A percentile compares a stretch with the other conserved stretches of the same genome.
These are phyloP conservation scores for Stratiolaelaps scimitus DNA, from an alignment of 1,140 invertebrate species.

Conservation along the genomic window DNA sequence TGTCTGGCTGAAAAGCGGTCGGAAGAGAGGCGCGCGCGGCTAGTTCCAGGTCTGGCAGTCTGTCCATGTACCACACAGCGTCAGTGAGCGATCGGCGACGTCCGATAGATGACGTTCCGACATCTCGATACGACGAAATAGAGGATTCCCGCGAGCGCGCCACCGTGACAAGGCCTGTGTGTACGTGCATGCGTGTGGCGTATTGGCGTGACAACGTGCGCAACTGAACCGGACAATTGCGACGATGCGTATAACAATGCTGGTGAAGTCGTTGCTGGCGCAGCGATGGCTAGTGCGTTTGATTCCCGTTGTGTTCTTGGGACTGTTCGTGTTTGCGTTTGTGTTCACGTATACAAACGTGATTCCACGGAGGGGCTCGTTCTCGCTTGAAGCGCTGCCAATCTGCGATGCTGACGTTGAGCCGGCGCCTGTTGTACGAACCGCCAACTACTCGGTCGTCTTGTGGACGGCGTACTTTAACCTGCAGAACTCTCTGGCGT, in stretches of 20 bases:
- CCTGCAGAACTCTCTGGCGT: not conserved
- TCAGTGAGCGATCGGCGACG: too few species aligned
- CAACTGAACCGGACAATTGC: too few species aligned
- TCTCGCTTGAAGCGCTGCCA: not conserved
- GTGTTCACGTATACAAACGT: not conserved
- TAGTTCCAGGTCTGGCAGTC: too few species aligned
- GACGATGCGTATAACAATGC: conserved; percentile 9
- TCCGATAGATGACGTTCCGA: too few species aligned
- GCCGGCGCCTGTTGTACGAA: not conserved
- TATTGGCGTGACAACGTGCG: too few species aligned
- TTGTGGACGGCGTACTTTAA: conserved; percentile 25
- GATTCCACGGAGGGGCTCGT: conserved; percentile 5
- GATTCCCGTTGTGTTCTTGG: not conserved
- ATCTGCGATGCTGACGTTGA: not conserved
- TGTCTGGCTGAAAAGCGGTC: too few species aligned
- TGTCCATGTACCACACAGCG: too few species aligned
- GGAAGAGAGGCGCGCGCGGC: too few species aligned
- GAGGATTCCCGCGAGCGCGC: too few species aligned
- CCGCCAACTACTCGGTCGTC: not conserved
- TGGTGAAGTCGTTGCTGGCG: conserved; percentile 8
- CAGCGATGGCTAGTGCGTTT: conserved; percentile 15
- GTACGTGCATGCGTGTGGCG: too few species aligned
- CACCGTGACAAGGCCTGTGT: too few species aligned
- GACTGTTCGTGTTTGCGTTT: conserved; percentile 1
- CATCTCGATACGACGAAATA: too few species aligned